Percentiles rank a stretch among this genome's conserved stretches.
Evolutionary conservation across 2,113 vertebrate genomes (phyloP).

Genomic region (Corydoras sp.): DNA sequence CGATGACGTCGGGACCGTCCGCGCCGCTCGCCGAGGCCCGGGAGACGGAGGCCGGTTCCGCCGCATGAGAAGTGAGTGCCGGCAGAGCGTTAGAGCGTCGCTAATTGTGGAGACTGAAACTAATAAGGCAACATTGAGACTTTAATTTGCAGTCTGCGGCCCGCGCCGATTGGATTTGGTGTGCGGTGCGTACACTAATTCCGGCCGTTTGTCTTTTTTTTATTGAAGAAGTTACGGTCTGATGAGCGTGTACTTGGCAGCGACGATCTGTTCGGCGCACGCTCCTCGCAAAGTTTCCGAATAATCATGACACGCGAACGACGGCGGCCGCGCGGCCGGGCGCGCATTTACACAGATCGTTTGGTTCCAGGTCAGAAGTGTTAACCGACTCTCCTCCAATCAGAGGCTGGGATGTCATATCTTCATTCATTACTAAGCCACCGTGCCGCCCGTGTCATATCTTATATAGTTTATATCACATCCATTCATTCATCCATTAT

Average conservation of each 20-base stretch:
- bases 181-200: neutral
- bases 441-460: too few relatives aligned
- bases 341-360: too few relatives aligned
- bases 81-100: neutral
- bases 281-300: neutral
- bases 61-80: neutral
- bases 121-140: neutral
- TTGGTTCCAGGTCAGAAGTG: too few relatives aligned
- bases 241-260: constrained; percentile 1
- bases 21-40: constrained; percentile 7
- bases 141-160: neutral
- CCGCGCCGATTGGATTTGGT: neutral
- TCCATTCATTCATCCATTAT: too few relatives aligned
- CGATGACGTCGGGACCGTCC: constrained; percentile 27
- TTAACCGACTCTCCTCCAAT: too few relatives aligned
- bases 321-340: too few relatives aligned
- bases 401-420: too few relatives aligned
- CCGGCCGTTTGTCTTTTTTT: neutral
- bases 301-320: too few relatives aligned
- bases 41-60: neutral
- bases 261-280: neutral
- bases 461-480: too few relatives aligned
- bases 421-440: too few relatives aligned
- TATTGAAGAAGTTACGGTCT: neutral
- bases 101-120: constrained; percentile 19